Evolutionary conservation across 2,113 vertebrate species (phyloP).

Genomic region (Notiomystis cincta): DNA sequence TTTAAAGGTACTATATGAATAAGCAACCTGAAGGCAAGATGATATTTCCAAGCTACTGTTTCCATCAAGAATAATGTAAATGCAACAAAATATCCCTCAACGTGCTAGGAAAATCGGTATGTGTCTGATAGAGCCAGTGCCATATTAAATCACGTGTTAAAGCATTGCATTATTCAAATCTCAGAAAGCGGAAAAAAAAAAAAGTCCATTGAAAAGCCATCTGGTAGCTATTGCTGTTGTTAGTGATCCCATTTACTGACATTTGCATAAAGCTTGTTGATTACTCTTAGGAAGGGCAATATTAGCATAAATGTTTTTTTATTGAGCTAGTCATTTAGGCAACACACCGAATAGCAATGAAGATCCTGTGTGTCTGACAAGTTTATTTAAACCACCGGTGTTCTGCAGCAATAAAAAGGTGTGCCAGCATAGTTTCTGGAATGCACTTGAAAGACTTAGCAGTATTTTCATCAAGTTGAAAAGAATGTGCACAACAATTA

Average conservation of each 20-base stretch:
- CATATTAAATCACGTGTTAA: slow-evolving; percentile 33
- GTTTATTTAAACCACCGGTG: background rate
- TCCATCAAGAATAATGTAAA: background rate
- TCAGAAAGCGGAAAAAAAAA: background rate
- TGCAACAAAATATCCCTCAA: background rate
- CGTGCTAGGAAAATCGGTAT: background rate
- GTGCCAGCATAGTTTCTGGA: background rate
- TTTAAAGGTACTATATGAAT: slow-evolving; percentile 26
- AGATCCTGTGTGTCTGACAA: background rate
- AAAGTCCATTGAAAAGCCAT: slow-evolving; percentile 48
- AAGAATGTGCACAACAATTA: background rate
- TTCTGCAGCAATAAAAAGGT: background rate
- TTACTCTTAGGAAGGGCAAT: slow-evolving; percentile 55
- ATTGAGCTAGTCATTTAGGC: slow-evolving; percentile 19
- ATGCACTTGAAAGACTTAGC: background rate
- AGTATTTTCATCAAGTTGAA: background rate
- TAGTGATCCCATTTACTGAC: slow-evolving; percentile 44
- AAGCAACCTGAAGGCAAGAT: background rate
- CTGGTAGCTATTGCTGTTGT: slow-evolving; percentile 58
- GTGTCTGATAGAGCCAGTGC: background rate
- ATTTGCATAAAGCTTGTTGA: slow-evolving; percentile 55
- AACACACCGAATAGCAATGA: background rate
- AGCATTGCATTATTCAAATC: slow-evolving; percentile 38
- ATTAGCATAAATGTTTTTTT: slow-evolving; percentile 56
- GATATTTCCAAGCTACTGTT: background rate